Evolutionary conservation across 2,888 invertebrate species (phyloP), one percentile per base, ranked within the genome.

Genomic region (Ormyrus labotus): DNA sequence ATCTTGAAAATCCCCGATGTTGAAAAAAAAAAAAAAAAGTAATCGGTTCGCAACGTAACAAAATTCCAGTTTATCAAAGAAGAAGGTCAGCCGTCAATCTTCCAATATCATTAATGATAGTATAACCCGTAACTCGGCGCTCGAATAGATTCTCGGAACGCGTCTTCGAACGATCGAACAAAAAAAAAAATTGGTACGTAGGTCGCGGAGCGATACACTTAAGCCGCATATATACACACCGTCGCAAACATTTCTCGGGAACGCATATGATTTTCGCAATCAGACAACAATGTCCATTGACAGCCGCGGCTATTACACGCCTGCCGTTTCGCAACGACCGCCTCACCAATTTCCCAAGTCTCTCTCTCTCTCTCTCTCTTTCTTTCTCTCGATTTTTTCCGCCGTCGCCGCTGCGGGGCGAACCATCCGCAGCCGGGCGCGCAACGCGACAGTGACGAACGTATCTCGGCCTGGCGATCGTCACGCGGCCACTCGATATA

Each of bases 401-500:
- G 34, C 34, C 34, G 34, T 53, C 34, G 19, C 9, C 8, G n/a
- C 34, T 0, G 13, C 67, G 13, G 19, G 50, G n/a, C 13, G 10
- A 10, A 5, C n/a, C 58, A 51, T 51, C 60, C 48, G 64, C 51
- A 58, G 57, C 51, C 19, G 51, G 58, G 9, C 50, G 64, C 65
- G 57, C 55, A 48, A 58, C 55, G 68, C 55, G 68, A 55, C 78
- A 67, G 47, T 68, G 64, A 65, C 64, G 72, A 45, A 63, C 73
- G n/a, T 63, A 71, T 64, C 68, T 47, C 65, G n/a, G 53, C 5
- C 45, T 64, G 58, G 78, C 81, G 71, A 72, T 80, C 80, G 80
- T 82, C 71, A 77, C 71, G 71, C 55, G 51, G 64, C 55, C 50
- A 51, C 51, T 67, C 71, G 74, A 67, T 75, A 80, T 80, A 73